phyloP scores from a whole-genome alignment of 2,113 vertebrate genomes.

The Corydoras sp. region DNA sequence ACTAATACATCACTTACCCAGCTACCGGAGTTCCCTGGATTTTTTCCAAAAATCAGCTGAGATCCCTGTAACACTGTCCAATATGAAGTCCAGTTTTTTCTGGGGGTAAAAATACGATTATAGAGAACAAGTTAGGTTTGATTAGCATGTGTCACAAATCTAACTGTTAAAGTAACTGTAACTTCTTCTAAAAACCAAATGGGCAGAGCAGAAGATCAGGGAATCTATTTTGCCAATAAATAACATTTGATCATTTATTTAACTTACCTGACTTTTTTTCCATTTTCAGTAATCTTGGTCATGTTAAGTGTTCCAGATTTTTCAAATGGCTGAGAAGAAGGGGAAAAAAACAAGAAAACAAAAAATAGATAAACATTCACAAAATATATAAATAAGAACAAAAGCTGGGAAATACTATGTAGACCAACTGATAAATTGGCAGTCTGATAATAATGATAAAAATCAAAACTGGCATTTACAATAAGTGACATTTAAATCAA shows the following conservation, averaged over 20 bases:
- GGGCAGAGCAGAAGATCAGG: too few species aligned
- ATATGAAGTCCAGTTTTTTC: slow-evolving; percentile 92
- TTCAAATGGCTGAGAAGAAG: slow-evolving; percentile 76
- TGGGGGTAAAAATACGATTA: slow-evolving; percentile 53
- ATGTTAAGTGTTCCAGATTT: slow-evolving; percentile 87
- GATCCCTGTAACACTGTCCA: slow-evolving; percentile 87
- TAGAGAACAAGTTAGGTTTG: not conserved
- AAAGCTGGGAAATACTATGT: too few species aligned
- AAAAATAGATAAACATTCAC: too few species aligned
- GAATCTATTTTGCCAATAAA: too few species aligned
- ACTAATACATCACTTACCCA: slow-evolving; percentile 74
- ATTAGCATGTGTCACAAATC: not conserved
- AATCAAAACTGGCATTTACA: not conserved
- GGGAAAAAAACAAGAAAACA: slow-evolving; percentile 6
- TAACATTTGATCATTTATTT: not conserved
- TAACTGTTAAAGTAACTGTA: too few species aligned
- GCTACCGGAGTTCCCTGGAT: slow-evolving; percentile 83
- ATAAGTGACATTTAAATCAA: not conserved
- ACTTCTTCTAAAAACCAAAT: too few species aligned
- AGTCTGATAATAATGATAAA: too few species aligned
- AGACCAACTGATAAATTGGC: too few species aligned
- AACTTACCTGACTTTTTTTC: slow-evolving; percentile 87
- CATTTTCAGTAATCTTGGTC: slow-evolving; percentile 94
- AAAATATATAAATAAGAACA: too few species aligned
- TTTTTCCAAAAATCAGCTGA: slow-evolving; percentile 83